Evolutionary conservation across 2,888 invertebrate species (phyloP).

Genomic region (Dusona sp.): DNA sequence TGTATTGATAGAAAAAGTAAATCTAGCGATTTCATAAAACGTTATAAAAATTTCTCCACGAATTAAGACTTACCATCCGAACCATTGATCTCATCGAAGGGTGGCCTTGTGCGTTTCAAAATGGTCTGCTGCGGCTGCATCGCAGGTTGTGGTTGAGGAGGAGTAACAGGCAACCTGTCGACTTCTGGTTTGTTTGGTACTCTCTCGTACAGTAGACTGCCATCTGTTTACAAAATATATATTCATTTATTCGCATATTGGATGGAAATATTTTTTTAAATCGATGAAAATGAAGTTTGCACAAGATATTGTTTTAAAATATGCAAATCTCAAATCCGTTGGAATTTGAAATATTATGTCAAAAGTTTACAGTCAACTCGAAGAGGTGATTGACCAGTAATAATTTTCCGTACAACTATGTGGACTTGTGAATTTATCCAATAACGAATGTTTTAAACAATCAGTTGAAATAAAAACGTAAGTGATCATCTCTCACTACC

Average conservation of each 20-base stretch:
- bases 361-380: background rate
- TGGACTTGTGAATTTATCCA: background rate
- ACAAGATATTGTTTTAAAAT: background rate
- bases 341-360: background rate
- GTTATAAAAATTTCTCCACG: background rate
- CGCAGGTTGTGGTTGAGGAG: slow-evolving; percentile 82
- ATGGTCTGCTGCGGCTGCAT: slow-evolving; percentile 85
- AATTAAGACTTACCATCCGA: slow-evolving; percentile 89
- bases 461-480: background rate
- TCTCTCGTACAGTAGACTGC: slow-evolving; percentile 94
- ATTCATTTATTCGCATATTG: background rate
- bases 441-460: background rate
- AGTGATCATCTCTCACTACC: no score
- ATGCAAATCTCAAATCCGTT: background rate
- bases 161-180: slow-evolving; percentile 88
- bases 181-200: slow-evolving; percentile 92
- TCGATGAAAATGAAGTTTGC: background rate
- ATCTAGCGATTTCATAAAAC: no score
- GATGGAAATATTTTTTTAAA: background rate
- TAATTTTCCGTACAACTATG: background rate
- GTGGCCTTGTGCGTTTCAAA: slow-evolving; percentile 90
- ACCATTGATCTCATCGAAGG: slow-evolving; percentile 95
- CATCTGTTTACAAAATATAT: slow-evolving; percentile 86
- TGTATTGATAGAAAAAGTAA: no score
- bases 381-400: background rate